These are phyloP conservation scores for Eueides isabella DNA, from an alignment of 1,140 invertebrate species.

Conservation along the genomic window DNA sequence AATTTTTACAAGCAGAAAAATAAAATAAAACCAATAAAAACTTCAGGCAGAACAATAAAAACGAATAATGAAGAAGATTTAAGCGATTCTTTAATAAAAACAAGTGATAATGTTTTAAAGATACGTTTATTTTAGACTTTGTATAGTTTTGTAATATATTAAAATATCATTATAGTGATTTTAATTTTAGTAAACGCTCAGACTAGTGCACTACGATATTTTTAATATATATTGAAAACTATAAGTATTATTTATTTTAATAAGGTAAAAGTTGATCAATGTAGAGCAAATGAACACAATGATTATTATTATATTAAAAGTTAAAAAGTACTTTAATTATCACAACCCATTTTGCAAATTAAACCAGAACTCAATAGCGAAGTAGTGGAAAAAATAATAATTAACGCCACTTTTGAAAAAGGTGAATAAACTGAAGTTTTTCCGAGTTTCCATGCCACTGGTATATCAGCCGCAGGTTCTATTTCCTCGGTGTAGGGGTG, in stretches of 20 bases:
- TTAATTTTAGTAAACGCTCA: neutral
- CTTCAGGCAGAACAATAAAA: neutral
- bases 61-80: constrained; percentile 17
- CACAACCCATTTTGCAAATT: neutral
- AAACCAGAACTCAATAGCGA: neutral
- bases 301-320: neutral
- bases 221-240: too few relatives aligned
- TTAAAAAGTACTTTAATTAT: too few relatives aligned
- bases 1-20: too few relatives aligned
- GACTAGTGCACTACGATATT: too few relatives aligned
- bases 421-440: constrained; percentile 25
- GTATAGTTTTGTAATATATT: neutral
- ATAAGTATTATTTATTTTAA: too few relatives aligned
- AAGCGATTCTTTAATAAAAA: neutral
- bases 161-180: neutral
- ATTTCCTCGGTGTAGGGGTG: neutral
- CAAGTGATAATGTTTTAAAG: neutral
- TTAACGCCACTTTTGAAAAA: constrained; percentile 23
- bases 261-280: neutral
- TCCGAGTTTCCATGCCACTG: constrained; percentile 5
- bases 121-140: neutral
- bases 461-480: neutral
- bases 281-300: neutral
- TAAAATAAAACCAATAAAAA: constrained; percentile 1
- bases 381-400: neutral